Evolutionary conservation across 35 echinoderm and acorn worm genomes (phyloP), one percentile per base, ranked within the genome.

Genomic region (Lytechinus variegatus): DNA sequence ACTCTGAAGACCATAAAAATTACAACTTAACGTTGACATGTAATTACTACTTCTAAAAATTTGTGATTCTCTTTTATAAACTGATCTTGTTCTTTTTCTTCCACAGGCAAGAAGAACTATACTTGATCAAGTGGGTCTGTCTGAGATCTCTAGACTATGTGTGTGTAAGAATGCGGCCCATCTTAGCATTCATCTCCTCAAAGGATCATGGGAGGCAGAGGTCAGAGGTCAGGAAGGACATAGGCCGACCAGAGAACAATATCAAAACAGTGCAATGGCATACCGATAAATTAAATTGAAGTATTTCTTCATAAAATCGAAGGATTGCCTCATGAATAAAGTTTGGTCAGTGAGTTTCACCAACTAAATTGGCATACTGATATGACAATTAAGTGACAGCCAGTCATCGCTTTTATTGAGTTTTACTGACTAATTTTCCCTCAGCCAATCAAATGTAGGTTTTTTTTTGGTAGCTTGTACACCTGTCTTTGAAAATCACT

Each of bases 91-190:
- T 44, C 33, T 55, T 8, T 54, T 94, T 96, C 28, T 27, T 24
- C 66, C 24, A 4, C 95, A 98, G 97, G 97, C 5, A 98, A 98
- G 87, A 98, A 98, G 96, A 98, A 98, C 51, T 98, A 96, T 86
- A 87, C 92, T 94, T 98, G 52, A 92, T 98, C 51, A 94, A 95
- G 57, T 98, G 97, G 97, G 55, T 98, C 54, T 96, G 92, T n/a
- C n/a, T n/a, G n/a, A 44, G 33, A 94, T 88, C 27, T 13, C 6
- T n/a, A 6, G 54, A 51, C 3, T 24, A 79, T 79, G 19, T 0
- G 19, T 19, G 19, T 79, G 19, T 79, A 14, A 19, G 66, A n/a
- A 24, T n/a, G 19, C 6, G 4, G 66, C 19, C 4, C 16, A 79
- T 79, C 66, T 79, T 7, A 79, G 16, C 4, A 79, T 4, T 4